Evolutionary conservation across 2,797 vertebrate genomes (phyloP).

Genomic region (Botia almorhae): DNA sequence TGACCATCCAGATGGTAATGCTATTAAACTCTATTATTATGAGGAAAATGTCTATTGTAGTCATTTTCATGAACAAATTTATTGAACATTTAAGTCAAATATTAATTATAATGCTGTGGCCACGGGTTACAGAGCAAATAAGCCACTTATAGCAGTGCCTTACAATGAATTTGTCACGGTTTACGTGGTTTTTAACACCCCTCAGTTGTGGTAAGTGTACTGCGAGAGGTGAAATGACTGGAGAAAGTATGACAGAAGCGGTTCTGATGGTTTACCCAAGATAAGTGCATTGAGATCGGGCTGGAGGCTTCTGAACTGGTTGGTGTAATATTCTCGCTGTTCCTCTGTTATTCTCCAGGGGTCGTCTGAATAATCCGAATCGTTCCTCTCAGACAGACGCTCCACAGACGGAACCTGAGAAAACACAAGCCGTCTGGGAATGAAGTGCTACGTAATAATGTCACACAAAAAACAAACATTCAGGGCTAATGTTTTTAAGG

Average conservation of each 20-base stretch:
- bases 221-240: background rate
- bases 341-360: slow-evolving; percentile 97
- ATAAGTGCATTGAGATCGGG: slow-evolving; percentile 89
- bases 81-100: no score
- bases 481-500: background rate
- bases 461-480: background rate
- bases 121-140: no score
- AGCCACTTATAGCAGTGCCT: no score
- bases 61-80: no score
- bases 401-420: slow-evolving; percentile 81
- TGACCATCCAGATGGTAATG: background rate
- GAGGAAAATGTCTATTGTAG: no score
- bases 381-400: slow-evolving; percentile 78
- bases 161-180: no score
- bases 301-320: slow-evolving; percentile 92
- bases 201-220: no score
- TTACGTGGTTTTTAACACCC: no score
- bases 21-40: no score
- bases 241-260: background rate
- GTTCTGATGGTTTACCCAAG: slow-evolving; percentile 78
- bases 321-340: slow-evolving; percentile 93
- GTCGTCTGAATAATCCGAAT: slow-evolving; percentile 81
- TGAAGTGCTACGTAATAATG: background rate
- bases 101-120: no score
- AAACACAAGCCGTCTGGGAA: background rate